A percentile compares a stretch with the other conserved stretches of the same genome.
phyloP scores from a whole-genome alignment of 1,140 invertebrate genomes.

The Nasonia giraulti region DNA sequence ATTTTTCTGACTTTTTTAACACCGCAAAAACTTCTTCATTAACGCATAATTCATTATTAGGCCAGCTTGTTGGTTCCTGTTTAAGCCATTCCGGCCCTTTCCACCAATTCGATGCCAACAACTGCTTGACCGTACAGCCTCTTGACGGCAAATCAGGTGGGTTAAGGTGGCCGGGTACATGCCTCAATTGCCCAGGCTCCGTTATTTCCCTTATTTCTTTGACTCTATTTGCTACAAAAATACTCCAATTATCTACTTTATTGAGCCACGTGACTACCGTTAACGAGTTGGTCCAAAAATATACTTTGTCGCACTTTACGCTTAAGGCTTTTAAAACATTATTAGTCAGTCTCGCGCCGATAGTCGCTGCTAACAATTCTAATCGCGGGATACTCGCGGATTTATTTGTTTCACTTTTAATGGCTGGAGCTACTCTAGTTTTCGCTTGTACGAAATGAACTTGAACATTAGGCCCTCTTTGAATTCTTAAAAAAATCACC shows the following conservation, averaged over 20 bases:
- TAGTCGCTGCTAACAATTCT: conserved; percentile 9
- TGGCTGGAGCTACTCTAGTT: background rate
- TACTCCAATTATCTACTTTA: background rate
- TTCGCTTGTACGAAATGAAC: conserved; percentile 6
- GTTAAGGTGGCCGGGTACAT: background rate
- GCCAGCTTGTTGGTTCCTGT: conserved; percentile 50
- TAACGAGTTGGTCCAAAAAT: background rate
- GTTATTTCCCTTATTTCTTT: background rate
- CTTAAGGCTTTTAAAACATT: background rate
- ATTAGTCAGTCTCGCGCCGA: background rate
- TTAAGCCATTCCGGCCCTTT: conserved; percentile 64
- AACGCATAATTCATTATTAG: background rate
- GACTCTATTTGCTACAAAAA: background rate
- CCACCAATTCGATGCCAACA: conserved; percentile 65
- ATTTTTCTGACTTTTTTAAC: conserved; percentile 21
- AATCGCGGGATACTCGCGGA: background rate
- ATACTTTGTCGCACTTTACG: background rate
- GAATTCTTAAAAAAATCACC: conserved; percentile 13
- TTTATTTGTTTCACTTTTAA: background rate
- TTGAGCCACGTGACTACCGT: background rate
- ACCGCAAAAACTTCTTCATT: conserved; percentile 39
- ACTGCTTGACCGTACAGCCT: conserved; percentile 59
- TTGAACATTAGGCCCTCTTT: background rate
- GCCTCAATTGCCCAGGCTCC: background rate
- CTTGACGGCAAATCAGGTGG: conserved; percentile 62